Evolutionary conservation across 2,888 invertebrate species (phyloP), one percentile per base, ranked within the genome.

Genomic region (Ypsolopha sequella): DNA sequence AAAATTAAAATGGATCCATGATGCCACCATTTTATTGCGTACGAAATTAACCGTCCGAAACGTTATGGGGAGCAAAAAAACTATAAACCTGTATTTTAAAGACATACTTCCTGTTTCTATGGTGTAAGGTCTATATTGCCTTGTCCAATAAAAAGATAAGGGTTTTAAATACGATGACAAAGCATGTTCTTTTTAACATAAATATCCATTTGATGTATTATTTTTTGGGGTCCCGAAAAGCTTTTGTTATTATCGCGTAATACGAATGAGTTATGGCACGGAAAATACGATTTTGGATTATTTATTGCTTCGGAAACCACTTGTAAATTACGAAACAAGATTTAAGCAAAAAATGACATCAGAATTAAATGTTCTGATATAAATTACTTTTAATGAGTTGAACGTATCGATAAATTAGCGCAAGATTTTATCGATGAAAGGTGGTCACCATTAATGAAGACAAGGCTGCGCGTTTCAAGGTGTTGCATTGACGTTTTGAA

Each of bases 1-100:
- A 59, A 65, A 65, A 64, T 66, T 61, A 65, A 64, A 60, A 62
- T 59, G 58, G 44, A 33, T 36, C 58, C 57, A 62, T 57, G 54
- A 59, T 56, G 56, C 56, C 58, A 58, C 58, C 54, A 59, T 59
- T 61, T 66, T 62, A 62, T 58, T 51, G 53, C 38, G 50, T 46
- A 54, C 44, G 14, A 36, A 66, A 58, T 68, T 66, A 65, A 68
- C 65, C 52, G 56, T 51, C 56, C 56, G 56, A 43, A 51, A 53
- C 56, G 39, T 47, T 52, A 50, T 51, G 54, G 52, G 49, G 45
- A 53, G 44, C 14, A 35, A 43, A 50, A 52, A 53, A 53, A 52
- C 14, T 50, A 41, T 50, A 36, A 13, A 52, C 33, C 43, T 45
- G n/a, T 53, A 46, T 39, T 10, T 4, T 24, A n/a, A 36, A n/a